Percentiles rank a stretch among this genome's conserved stretches.
Conservation (phyloP, 2,888 invertebrate species). For the Nezara viridula region DNA sequence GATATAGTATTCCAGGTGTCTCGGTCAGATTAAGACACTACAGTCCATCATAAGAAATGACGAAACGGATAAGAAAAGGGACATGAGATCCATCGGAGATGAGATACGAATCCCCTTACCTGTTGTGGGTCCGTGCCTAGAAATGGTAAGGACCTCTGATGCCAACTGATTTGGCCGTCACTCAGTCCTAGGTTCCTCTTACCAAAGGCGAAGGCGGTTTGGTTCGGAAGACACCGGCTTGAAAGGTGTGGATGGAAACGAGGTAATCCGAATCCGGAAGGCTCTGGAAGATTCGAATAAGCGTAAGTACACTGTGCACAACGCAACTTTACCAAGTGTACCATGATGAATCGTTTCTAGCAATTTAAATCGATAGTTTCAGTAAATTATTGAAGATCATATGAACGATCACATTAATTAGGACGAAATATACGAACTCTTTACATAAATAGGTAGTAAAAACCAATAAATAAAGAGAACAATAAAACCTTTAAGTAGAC, state of each 20-base stretch:
- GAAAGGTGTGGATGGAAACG: too few species aligned
- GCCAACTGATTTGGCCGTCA: conserved; percentile 35
- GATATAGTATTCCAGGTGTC: not conserved
- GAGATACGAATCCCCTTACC: conserved; percentile 34
- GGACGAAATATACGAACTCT: not conserved
- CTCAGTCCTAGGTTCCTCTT: not conserved
- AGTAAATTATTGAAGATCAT: not conserved
- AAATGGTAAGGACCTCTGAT: conserved; percentile 30
- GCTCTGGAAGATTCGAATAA: not conserved
- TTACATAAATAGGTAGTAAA: too few species aligned
- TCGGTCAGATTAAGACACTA: conserved; percentile 25
- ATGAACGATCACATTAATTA: not conserved
- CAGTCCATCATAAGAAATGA: conserved; percentile 30
- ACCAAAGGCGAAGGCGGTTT: not conserved
- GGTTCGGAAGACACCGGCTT: not conserved
- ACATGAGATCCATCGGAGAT: conserved; percentile 24
- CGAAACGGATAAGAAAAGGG: conserved; percentile 18
- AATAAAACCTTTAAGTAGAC: too few species aligned
- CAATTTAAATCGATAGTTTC: too few species aligned
- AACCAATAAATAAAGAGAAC: too few species aligned
- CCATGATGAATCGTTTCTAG: not conserved
- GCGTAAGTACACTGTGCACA: not conserved
- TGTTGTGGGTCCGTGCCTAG: conserved; percentile 36
- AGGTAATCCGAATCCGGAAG: too few species aligned
- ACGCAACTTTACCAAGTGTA: not conserved